These are phyloP conservation scores for Gonioctena quinquepunctata DNA, from an alignment of 1,140 invertebrate genomes.

Conservation along the genomic window DNA sequence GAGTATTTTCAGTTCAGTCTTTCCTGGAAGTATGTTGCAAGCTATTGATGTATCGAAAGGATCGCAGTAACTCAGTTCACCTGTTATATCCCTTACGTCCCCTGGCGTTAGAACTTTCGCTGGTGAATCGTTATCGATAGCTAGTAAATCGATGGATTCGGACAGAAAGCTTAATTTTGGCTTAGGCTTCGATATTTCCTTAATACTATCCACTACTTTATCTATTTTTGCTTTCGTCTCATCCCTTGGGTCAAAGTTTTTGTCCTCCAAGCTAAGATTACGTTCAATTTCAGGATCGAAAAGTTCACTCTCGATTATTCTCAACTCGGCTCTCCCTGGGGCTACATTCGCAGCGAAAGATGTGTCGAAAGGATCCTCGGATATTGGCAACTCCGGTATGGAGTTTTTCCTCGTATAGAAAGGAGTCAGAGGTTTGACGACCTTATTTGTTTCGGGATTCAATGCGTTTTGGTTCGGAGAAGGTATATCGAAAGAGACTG, in stretches of 20 bases:
- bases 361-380: slow-evolving; percentile 67
- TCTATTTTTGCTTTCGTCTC: slow-evolving; percentile 52
- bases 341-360: slow-evolving; percentile 62
- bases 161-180: slow-evolving; percentile 35
- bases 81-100: slow-evolving; percentile 52
- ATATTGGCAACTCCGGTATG: slow-evolving; percentile 58
- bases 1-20: slow-evolving; percentile 74
- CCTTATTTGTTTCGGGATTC: slow-evolving; percentile 58
- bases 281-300: slow-evolving; percentile 62
- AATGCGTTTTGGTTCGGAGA: slow-evolving; percentile 53
- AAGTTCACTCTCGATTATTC: slow-evolving; percentile 65
- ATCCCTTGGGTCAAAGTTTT: slow-evolving; percentile 63
- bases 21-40: slow-evolving; percentile 72
- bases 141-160: slow-evolving; percentile 62
- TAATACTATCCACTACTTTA: slow-evolving; percentile 44
- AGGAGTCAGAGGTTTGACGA: slow-evolving; percentile 75
- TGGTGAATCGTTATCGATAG: slow-evolving; percentile 62
- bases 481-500: slow-evolving; percentile 72
- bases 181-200: slow-evolving; percentile 37
- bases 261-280: slow-evolving; percentile 61
- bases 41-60: slow-evolving; percentile 81
- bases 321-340: slow-evolving; percentile 65
- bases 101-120: slow-evolving; percentile 64
- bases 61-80: slow-evolving; percentile 61
- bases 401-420: slow-evolving; percentile 70